These are phyloP conservation scores for Anser cygnoides DNA, from an alignment of 2,113 vertebrate genomes.

Conservation along the genomic window DNA sequence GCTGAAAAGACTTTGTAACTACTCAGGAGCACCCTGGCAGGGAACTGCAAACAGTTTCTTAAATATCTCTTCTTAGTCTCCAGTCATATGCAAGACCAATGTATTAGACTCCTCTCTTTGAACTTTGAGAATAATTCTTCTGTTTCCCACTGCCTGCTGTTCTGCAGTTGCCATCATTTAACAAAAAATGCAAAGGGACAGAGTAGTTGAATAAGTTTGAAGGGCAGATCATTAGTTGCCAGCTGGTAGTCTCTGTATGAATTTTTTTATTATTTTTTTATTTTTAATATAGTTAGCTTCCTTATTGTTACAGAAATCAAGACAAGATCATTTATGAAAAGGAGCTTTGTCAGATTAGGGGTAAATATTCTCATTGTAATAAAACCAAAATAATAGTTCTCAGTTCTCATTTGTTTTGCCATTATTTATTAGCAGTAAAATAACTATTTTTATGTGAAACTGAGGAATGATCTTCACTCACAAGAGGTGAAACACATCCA, in stretches of 20 bases:
- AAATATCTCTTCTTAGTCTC: background rate
- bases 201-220: background rate
- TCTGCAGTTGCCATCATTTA: background rate
- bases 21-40: background rate
- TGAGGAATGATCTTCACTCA: background rate
- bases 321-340: background rate
- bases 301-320: background rate
- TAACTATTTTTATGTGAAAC: background rate
- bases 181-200: background rate
- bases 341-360: background rate
- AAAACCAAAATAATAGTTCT: background rate
- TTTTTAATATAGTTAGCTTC: background rate
- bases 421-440: background rate
- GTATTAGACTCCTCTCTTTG: background rate
- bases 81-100: background rate
- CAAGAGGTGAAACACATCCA: background rate
- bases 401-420: background rate
- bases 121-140: background rate
- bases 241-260: background rate
- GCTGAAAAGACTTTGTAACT: background rate
- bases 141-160: background rate
- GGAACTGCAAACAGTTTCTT: background rate
- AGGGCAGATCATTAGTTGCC: background rate
- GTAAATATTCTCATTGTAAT: background rate
- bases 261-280: background rate